Evolutionary conservation across 2,888 invertebrate species (phyloP).

Genomic region (Strigamia maritima): DNA sequence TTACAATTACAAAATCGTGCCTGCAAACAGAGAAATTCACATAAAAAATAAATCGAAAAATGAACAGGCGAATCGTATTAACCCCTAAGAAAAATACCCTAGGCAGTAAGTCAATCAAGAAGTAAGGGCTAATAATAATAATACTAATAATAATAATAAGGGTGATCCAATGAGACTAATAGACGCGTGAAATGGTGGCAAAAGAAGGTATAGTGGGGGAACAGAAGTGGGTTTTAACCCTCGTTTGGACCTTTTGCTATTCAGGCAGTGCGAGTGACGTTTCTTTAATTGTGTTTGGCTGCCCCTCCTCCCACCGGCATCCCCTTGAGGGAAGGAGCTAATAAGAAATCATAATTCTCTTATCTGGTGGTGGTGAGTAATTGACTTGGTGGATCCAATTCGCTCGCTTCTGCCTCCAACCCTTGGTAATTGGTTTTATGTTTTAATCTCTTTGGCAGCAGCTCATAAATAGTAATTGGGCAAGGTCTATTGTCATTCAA

Average conservation of each 20-base stretch:
- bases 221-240: background rate
- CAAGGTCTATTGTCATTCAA: slow-evolving; percentile 8
- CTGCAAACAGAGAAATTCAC: too few species aligned
- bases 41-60: too few species aligned
- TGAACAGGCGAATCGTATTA: background rate
- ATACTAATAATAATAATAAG: background rate
- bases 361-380: slow-evolving; percentile 36
- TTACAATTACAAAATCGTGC: too few species aligned
- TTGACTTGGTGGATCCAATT: slow-evolving; percentile 30
- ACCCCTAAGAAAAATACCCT: background rate
- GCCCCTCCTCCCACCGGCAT: background rate
- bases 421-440: slow-evolving; percentile 21
- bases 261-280: slow-evolving; percentile 25
- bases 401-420: slow-evolving; percentile 9
- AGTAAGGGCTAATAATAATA: background rate
- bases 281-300: slow-evolving; percentile 30
- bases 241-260: background rate
- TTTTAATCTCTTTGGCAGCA: slow-evolving; percentile 17
- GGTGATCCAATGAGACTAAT: background rate
- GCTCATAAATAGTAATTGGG: slow-evolving; percentile 31
- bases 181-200: background rate
- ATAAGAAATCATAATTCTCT: slow-evolving; percentile 42
- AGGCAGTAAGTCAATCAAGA: background rate
- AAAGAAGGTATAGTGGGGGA: background rate
- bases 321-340: slow-evolving; percentile 37